Conservation (phyloP, 2,888 invertebrate genomes). For the Leucoptera coffeella region DNA sequence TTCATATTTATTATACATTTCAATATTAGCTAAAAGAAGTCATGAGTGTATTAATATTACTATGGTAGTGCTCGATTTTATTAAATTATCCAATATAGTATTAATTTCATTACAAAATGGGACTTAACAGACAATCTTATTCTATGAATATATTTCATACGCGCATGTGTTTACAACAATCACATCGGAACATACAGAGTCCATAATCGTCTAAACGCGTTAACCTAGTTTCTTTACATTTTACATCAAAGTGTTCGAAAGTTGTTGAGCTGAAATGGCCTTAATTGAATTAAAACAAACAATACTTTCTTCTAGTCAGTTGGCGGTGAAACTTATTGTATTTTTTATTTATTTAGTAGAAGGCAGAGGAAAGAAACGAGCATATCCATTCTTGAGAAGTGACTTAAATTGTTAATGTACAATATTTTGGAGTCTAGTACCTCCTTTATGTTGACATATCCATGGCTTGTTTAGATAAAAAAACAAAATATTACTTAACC, state of each 20-base stretch:
- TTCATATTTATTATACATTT: constrained; percentile 55
- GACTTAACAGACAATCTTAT: constrained; percentile 26
- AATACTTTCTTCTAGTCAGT: no score
- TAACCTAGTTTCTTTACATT: not conserved
- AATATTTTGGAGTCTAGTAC: no score
- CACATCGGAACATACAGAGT: not conserved
- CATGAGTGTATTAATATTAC: constrained; percentile 49
- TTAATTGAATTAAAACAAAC: no score
- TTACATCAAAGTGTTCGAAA: not conserved
- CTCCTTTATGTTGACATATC: no score
- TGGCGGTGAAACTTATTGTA: no score
- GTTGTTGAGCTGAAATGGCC: not conserved
- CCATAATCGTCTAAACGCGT: not conserved
- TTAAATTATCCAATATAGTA: no score
- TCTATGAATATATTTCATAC: not conserved
- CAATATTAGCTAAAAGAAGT: constrained; percentile 51
- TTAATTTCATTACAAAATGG: constrained; percentile 48
- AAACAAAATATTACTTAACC: no score
- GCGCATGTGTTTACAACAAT: not conserved
- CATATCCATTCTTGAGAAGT: no score
- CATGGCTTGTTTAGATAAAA: no score
- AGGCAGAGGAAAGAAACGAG: no score
- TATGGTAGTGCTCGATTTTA: constrained; percentile 45
- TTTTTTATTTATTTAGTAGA: no score
- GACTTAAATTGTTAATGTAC: no score